Evolutionary conservation across 35 echinoderm and acorn worm species (phyloP).

Genomic region (Heliocidaris tuberculata): DNA sequence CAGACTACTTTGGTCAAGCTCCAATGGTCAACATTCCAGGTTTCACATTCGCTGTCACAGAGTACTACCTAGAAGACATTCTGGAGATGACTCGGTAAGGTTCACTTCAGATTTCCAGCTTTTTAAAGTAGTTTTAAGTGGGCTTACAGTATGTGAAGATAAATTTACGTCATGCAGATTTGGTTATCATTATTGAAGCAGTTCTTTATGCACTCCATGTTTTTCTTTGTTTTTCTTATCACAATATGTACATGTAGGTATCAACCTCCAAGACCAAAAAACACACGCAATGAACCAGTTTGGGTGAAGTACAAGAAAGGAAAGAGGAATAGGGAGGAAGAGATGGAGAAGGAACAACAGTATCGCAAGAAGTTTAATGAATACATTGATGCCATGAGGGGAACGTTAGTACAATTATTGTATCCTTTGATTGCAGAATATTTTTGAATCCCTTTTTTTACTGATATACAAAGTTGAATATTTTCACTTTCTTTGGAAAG

Average conservation of each 20-base stretch:
- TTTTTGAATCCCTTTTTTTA: too few relatives aligned
- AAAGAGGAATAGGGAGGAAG: constrained; percentile 66
- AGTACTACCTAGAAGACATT: constrained; percentile 86
- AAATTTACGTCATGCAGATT: too few relatives aligned
- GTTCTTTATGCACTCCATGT: too few relatives aligned
- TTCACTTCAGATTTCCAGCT: background rate
- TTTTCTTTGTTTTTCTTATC: too few relatives aligned
- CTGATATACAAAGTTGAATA: too few relatives aligned
- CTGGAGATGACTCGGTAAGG: constrained; percentile 72
- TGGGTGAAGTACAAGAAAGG: constrained; percentile 71
- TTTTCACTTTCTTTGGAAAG: too few relatives aligned
- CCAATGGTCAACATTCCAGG: constrained; percentile 95
- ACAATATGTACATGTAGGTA: constrained; percentile 22
- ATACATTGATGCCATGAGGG: constrained; percentile 67
- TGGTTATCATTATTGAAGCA: too few relatives aligned
- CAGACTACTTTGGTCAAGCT: constrained; percentile 77
- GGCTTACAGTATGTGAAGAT: too few relatives aligned
- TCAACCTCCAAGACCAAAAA: constrained; percentile 21
- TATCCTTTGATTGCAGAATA: too few relatives aligned
- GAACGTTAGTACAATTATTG: constrained; percentile 54
- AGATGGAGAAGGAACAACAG: constrained; percentile 69
- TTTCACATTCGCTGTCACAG: constrained; percentile 87
- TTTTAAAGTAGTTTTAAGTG: background rate
- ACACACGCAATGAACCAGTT: constrained; percentile 45
- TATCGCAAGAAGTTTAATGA: constrained; percentile 64